Conservation (phyloP, 2,797 vertebrate species). For the Poecile montanus region DNA sequence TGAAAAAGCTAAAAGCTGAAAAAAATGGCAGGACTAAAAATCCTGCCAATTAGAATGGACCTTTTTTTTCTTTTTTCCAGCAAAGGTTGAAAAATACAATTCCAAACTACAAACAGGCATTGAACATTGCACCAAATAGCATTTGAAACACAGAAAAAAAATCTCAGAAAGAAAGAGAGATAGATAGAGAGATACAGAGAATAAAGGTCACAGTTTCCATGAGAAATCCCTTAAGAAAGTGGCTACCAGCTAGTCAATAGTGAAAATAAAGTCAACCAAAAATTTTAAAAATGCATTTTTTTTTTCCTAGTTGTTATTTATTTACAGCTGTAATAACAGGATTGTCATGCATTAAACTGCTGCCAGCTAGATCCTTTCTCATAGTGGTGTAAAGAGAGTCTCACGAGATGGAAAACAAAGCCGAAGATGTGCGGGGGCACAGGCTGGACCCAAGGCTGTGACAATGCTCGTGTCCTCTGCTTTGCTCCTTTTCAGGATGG, state of each 20-base stretch:
- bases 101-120: conserved; percentile 78
- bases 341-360: conserved; percentile 88
- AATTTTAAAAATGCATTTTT: conserved; percentile 10
- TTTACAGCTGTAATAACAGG: conserved; percentile 77
- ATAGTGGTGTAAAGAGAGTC: conserved; percentile 28
- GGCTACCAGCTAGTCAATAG: conserved; percentile 61
- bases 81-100: conserved; percentile 70
- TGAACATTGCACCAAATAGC: conserved; percentile 76
- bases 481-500: background rate
- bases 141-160: conserved; percentile 68
- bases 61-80: background rate
- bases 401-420: conserved; percentile 47
- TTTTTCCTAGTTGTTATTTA: conserved; percentile 59
- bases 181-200: background rate
- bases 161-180: conserved; percentile 48
- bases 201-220: conserved; percentile 73
- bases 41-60: conserved; percentile 51
- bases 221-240: conserved; percentile 72
- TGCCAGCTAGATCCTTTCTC: conserved; percentile 65
- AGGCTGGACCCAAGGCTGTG: background rate
- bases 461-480: background rate
- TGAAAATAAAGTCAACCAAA: conserved; percentile 52
- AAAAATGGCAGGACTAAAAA: conserved; percentile 52
- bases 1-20: conserved; percentile 60
- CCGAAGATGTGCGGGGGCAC: background rate